A percentile compares a stretch with the other conserved stretches of the same genome.
These are phyloP conservation scores for Pseudobourletiella spinata DNA, from an alignment of 1,140 invertebrate species.

Conservation along the genomic window DNA sequence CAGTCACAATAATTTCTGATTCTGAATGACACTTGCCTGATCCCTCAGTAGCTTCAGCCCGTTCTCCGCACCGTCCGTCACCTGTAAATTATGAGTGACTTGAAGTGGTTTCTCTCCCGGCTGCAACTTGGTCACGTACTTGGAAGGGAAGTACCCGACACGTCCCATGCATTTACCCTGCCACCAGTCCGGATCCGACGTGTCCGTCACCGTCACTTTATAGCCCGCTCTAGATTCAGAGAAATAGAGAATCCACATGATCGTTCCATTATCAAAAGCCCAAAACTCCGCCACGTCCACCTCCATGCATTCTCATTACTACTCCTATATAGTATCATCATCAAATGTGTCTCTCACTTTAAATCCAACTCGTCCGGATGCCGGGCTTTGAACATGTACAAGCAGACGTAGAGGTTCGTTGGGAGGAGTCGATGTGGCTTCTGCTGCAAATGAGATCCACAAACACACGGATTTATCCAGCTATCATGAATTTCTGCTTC, in stretches of 20 bases:
- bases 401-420: conserved; percentile 84
- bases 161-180: conserved; percentile 80
- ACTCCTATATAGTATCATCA: neutral
- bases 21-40: too few species aligned
- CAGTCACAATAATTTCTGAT: too few species aligned
- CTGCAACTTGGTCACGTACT: conserved; percentile 82
- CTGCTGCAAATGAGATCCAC: conserved; percentile 42
- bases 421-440: conserved; percentile 75
- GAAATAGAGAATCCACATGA: neutral
- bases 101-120: conserved; percentile 81
- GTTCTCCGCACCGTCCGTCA: conserved; percentile 51
- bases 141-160: conserved; percentile 88
- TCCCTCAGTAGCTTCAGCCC: conserved; percentile 55
- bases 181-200: conserved; percentile 76
- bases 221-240: conserved; percentile 64
- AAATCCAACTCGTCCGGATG: conserved; percentile 89
- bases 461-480: too few species aligned
- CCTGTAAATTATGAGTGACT: conserved; percentile 60
- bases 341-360: conserved; percentile 53
- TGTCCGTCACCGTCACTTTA: conserved; percentile 67
- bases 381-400: conserved; percentile 89
- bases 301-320: too few species aligned
- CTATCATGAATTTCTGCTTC: neutral
- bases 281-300: too few species aligned
- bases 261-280: conserved; percentile 18